Evolutionary conservation across 2,888 invertebrate species (phyloP).

Genomic region (Nomada lathburiana): DNA sequence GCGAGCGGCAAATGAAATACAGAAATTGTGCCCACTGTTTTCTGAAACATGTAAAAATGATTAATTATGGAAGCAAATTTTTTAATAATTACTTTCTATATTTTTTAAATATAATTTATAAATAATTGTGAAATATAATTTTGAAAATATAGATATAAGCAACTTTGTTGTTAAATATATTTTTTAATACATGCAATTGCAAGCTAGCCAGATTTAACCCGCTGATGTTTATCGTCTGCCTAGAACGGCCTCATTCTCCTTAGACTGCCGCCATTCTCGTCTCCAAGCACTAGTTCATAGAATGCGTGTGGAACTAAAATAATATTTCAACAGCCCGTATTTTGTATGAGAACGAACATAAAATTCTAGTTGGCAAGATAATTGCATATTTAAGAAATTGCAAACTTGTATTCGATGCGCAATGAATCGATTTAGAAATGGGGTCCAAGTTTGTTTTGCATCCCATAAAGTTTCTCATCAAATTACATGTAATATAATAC

Average conservation of each 20-base stretch:
- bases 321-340: not conserved
- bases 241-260: constrained; percentile 26
- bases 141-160: no score
- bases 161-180: no score
- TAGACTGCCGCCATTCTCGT: not conserved
- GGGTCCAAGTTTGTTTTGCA: not conserved
- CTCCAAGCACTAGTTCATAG: constrained; percentile 4
- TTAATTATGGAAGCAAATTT: no score
- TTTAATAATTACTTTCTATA: no score
- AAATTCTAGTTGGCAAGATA: not conserved
- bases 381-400: not conserved
- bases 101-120: no score
- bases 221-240: constrained; percentile 7
- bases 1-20: not conserved
- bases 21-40: not conserved
- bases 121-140: no score
- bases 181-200: not conserved
- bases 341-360: not conserved
- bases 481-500: not conserved
- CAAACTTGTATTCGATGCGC: not conserved
- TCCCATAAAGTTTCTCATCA: not conserved
- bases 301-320: constrained; percentile 2
- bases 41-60: not conserved
- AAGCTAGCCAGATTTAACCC: not conserved
- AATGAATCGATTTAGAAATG: not conserved